Evolutionary conservation across 1,140 invertebrate genomes (phyloP).

Genomic region (Dreissena polymorpha): DNA sequence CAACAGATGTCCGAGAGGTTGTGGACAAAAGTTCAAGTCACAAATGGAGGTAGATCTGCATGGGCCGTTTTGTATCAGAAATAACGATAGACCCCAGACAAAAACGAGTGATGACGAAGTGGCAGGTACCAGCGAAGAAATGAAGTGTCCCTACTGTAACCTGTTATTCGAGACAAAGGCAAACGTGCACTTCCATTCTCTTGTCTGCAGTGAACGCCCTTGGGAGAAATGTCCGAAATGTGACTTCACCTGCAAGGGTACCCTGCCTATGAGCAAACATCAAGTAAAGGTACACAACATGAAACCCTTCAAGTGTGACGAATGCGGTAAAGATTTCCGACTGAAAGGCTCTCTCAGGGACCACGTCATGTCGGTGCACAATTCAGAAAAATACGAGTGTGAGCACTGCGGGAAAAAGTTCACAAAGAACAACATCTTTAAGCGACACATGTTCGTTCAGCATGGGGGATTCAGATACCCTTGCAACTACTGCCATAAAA

Average conservation of each 20-base stretch:
- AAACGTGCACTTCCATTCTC: slow-evolving; percentile 11
- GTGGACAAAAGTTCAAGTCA: slow-evolving; percentile 20
- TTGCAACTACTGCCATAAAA: slow-evolving; percentile 36
- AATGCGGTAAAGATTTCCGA: not conserved
- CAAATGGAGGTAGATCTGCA: slow-evolving; percentile 23
- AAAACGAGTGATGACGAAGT: not conserved
- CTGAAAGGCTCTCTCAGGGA: slow-evolving; percentile 18
- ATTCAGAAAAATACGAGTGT: slow-evolving; percentile 16
- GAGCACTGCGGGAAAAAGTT: slow-evolving; percentile 41
- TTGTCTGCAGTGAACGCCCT: slow-evolving; percentile 12
- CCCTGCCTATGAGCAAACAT: slow-evolving; percentile 32
- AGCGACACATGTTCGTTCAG: slow-evolving; percentile 34
- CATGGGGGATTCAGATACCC: slow-evolving; percentile 32
- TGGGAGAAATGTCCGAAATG: slow-evolving; percentile 23
- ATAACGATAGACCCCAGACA: not conserved
- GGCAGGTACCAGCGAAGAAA: not conserved
- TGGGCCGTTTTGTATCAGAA: slow-evolving; percentile 18
- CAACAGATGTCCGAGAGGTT: slow-evolving; percentile 35
- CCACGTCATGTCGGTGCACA: slow-evolving; percentile 20
- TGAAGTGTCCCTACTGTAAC: slow-evolving; percentile 20
- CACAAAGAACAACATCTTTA: slow-evolving; percentile 23
- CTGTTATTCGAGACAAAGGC: not conserved
- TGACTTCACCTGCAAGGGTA: slow-evolving; percentile 29
- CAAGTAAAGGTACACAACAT: slow-evolving; percentile 21
- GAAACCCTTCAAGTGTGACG: slow-evolving; percentile 29